Base-by-base conservation (phyloP, 2,888 invertebrate species). In the Apotomis betuletana region DNA sequence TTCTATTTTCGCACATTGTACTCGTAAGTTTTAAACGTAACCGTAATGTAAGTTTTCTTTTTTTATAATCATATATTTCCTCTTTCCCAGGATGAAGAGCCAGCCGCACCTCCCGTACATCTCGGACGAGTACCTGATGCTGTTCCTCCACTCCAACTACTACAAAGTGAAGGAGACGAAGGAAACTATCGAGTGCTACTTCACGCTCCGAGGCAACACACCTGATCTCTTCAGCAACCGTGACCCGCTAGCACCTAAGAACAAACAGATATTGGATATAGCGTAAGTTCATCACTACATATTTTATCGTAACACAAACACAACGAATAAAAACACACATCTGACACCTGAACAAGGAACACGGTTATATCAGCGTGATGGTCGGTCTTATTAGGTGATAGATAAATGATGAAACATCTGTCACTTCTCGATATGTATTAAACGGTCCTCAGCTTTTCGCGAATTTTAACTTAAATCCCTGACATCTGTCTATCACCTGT, bases 81-180 rank as follows among this genome's bases (percentile, higher is more conserved):
- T 49, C 9, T 49, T 60, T 93, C 93, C 49, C 90, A 95, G 95
- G 95, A 93, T 95, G 87, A 90, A 92, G 58, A 88, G 93, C 41
- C 95, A 95, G 83, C 91, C 94, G 0, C 94, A 95, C 79, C 86
- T 95, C 74, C 95, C 95, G 0, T 89, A 94, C 78, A 94, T 95
- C 76, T 93, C 94, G 0, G 95, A 95, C 79, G 95, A 96, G 77
- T 95, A 94, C 86, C 88, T 95, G 74, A 88, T 94, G 78, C 87
- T 95, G 76, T 96, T 96, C 86, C 91, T 95, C 6, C 95, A 96
- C 87, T 95, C 95, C 71, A 92, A 92, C 83, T 92, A 91, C 82
- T 92, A 88, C 81, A 91, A 92, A 76, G 84, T 89, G 68, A 91
- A 91, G 74, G 92, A 92, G 84, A 90, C 92, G 10, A 92, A 92